Conservation (phyloP, 2,113 vertebrate genomes). For the Pelvicachromis taeniatus region DNA sequence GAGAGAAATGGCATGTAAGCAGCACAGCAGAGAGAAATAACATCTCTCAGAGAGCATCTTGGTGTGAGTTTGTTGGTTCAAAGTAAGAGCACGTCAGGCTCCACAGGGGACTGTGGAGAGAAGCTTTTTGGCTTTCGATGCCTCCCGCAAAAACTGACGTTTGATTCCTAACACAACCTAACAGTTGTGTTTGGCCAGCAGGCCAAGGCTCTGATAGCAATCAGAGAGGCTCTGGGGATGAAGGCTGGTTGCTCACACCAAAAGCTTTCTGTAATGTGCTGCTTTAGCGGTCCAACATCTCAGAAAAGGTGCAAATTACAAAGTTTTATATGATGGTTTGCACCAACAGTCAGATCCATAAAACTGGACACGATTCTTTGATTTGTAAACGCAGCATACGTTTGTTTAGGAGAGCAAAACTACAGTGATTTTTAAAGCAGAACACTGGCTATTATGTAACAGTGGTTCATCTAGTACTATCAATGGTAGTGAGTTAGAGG, state of each 20-base stretch:
- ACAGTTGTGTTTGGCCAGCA: neutral
- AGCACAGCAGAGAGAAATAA: neutral
- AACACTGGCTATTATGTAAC: neutral
- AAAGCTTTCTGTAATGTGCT: neutral
- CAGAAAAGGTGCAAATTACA: neutral
- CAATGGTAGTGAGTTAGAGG: neutral
- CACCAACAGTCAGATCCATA: neutral
- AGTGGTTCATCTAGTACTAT: neutral
- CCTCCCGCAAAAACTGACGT: neutral
- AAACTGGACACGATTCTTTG: neutral
- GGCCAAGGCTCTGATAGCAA: neutral
- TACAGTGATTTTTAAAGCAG: neutral
- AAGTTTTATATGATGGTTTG: neutral
- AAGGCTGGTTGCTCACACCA: neutral
- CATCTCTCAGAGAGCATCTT: neutral
- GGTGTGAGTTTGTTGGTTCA: slow-evolving; percentile 4
- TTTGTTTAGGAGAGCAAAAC: neutral
- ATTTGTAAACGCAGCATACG: neutral
- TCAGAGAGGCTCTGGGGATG: neutral
- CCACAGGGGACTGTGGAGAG: neutral
- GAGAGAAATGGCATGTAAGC: neutral
- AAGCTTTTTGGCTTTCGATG: neutral
- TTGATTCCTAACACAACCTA: slow-evolving; percentile 3
- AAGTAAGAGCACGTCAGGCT: slow-evolving; percentile 4
- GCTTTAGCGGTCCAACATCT: neutral